Percentiles rank a stretch among this genome's conserved stretches.
Conservation (phyloP, 2,797 vertebrate genomes). For the Pangasius krempfi region DNA sequence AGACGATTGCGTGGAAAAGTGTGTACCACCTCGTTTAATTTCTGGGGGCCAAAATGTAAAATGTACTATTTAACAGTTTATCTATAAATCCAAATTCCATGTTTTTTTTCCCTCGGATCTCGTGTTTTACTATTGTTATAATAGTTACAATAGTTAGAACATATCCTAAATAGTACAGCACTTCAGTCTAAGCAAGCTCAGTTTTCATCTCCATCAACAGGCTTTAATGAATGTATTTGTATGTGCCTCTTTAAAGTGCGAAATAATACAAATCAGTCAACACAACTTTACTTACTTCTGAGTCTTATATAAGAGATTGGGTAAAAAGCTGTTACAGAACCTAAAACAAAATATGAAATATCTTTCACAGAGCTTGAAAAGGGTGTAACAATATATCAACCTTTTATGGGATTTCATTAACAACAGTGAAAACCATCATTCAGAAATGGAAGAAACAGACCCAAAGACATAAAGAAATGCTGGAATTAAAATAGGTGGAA, state of each 20-base stretch:
- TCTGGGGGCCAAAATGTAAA: not conserved
- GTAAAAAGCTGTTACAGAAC: not conserved
- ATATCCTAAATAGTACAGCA: not conserved
- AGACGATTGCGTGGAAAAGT: slow-evolving; percentile 3
- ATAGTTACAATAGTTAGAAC: not conserved
- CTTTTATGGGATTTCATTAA: not conserved
- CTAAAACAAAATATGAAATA: not conserved
- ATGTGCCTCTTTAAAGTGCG: not conserved
- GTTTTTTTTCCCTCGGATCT: not conserved
- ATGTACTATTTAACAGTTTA: not conserved
- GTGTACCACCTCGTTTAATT: not conserved
- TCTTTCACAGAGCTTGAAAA: not conserved
- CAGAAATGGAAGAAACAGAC: not conserved
- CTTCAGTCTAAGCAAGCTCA: not conserved
- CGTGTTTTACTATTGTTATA: not conserved
- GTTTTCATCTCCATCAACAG: too few relatives aligned
- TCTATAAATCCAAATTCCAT: not conserved
- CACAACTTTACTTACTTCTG: not conserved
- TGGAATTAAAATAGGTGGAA: not conserved
- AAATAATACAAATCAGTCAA: not conserved
- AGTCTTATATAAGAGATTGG: not conserved
- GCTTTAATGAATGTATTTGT: not conserved
- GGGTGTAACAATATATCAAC: not conserved
- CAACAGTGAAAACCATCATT: not conserved
- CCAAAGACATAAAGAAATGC: not conserved